A percentile compares a stretch with the other conserved stretches of the same genome.
phyloP scores from a whole-genome alignment of 2,888 invertebrate genomes.

The Calephelis perditalis region DNA sequence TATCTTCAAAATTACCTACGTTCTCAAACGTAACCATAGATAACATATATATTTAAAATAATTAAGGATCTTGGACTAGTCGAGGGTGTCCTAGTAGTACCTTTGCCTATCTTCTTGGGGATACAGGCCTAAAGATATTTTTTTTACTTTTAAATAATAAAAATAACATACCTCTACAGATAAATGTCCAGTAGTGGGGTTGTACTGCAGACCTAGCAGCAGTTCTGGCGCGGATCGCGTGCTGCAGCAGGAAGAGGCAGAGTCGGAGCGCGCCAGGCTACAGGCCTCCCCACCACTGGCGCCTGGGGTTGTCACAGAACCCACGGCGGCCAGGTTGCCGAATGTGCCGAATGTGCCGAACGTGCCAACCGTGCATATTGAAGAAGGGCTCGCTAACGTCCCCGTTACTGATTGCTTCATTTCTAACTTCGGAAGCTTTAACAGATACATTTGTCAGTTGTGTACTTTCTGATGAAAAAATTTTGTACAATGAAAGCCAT shows the following conservation, averaged over 20 bases:
- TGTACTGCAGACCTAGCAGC: constrained; percentile 93
- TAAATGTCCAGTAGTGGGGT: constrained; percentile 95
- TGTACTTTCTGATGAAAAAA: no score
- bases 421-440: constrained; percentile 59
- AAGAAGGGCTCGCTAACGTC: constrained; percentile 57
- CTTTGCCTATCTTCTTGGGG: no score
- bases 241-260: constrained; percentile 95
- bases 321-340: constrained; percentile 43
- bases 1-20: no score
- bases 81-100: no score
- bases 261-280: constrained; percentile 93
- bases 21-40: no score
- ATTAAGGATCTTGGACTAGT: no score
- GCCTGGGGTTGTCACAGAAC: constrained; percentile 38
- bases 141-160: no score
- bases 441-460: neutral
- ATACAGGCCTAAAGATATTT: no score
- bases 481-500: no score
- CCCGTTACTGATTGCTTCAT: constrained; percentile 52
- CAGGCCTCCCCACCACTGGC: constrained; percentile 60
- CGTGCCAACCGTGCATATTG: constrained; percentile 45
- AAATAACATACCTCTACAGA: constrained; percentile 85
- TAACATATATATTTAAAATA: no score
- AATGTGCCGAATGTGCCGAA: constrained; percentile 83
- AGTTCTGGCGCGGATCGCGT: constrained; percentile 94